Conservation (phyloP, 2,797 vertebrate species). For the Esox lucius region DNA sequence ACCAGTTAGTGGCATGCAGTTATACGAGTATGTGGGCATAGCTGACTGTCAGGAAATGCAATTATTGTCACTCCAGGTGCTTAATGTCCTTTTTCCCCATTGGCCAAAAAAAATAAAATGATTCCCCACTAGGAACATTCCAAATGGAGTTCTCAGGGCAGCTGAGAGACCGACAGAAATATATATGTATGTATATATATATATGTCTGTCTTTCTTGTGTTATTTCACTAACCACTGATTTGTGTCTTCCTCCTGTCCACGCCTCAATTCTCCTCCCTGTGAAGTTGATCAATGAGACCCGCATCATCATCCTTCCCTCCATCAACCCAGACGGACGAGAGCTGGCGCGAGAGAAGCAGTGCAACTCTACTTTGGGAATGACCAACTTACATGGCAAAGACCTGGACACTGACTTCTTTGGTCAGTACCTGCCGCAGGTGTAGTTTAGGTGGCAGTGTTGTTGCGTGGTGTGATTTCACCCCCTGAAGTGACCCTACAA, state of each 20-base stretch:
- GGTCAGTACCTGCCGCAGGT: constrained; percentile 64
- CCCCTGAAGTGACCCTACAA: background rate
- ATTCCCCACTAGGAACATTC: too few relatives aligned
- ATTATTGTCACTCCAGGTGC: too few relatives aligned
- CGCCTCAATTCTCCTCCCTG: background rate
- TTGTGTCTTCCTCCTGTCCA: background rate
- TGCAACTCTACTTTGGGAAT: constrained; percentile 82
- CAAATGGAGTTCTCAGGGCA: too few relatives aligned
- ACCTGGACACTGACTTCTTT: constrained; percentile 93
- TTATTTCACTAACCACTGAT: background rate
- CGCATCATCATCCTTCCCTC: constrained; percentile 92
- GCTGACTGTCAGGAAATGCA: too few relatives aligned
- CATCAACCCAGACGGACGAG: constrained; percentile 93
- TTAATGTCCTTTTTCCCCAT: too few relatives aligned
- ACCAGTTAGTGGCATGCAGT: too few relatives aligned
- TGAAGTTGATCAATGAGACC: constrained; percentile 89
- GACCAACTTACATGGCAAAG: constrained; percentile 82
- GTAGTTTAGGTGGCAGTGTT: background rate
- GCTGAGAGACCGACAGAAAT: too few relatives aligned
- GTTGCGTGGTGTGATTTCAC: background rate
- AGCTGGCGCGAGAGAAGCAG: constrained; percentile 84
- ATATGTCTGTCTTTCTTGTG: background rate
- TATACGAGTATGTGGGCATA: too few relatives aligned
- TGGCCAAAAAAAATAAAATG: too few relatives aligned
- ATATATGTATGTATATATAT: too few relatives aligned